Evolutionary conservation across 2,113 vertebrate genomes (phyloP), one percentile per base, ranked within the genome.

Genomic region (Phylloscopus whistleri): DNA sequence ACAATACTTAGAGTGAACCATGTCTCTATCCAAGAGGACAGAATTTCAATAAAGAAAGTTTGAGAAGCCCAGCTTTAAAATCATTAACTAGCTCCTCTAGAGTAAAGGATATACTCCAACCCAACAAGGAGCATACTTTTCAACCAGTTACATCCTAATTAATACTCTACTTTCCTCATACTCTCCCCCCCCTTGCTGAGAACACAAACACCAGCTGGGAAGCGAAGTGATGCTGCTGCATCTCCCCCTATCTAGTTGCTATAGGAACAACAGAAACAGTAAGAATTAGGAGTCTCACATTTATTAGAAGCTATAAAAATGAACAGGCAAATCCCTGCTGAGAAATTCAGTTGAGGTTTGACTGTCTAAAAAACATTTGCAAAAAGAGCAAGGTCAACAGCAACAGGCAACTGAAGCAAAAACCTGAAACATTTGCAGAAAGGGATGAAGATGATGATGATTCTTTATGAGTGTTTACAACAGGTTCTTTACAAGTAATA

Each of bases 191-290:
- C 75, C 68, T 93, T 84, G 86, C 91, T 94, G 87, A 86, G 89
- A 97, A 96, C 83, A 97, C 70, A 95, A 96, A 95, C 95, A 93
- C 90, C 96, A 97, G 92, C 96, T 97, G 94, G 91, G 94, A 97
- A 96, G 96, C 53, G 75, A 97, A 97, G 94, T 14, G 10, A 96
- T 90, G 89, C 82, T 95, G 88, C 95, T 95, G 84, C 39, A 30
- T 90, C 93, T 97, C 96, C 89, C 96, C 90, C 95, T 92, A 58
- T 86, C 90, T 64, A 41, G 98, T 98, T 97, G 87, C 97, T 97
- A 98, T 97, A 96, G 98, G 91, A 98, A 98, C 98, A 82, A 93
- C 18, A 96, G 89, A 87, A 97, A 96, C 82, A 94, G 95, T 95
- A 89, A 81, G 80, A 95, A 69, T 93, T 95, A 35, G 74, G 94